Percentiles rank a stretch among this genome's conserved stretches.
Conservation (phyloP, 2,113 vertebrate species). For the Percopsis transmontana region DNA sequence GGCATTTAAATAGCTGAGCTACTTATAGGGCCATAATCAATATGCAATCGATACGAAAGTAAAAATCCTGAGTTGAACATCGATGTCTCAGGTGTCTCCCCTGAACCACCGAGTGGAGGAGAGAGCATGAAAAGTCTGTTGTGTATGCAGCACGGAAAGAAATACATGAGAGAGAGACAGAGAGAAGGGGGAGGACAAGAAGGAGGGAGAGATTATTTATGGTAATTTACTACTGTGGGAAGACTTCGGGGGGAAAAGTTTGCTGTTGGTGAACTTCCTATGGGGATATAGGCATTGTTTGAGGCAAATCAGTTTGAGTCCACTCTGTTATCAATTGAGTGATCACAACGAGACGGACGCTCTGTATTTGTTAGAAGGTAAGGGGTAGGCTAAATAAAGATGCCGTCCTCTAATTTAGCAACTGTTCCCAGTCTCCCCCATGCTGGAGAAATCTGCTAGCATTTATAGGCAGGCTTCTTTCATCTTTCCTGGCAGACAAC, state of each 20-base stretch:
- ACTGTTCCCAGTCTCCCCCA: conserved; percentile 48
- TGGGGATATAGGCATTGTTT: background rate
- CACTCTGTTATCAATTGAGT: conserved; percentile 21
- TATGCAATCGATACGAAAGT: conserved; percentile 50
- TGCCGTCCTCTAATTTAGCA: conserved; percentile 53
- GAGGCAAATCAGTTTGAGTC: background rate
- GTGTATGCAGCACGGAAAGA: conserved; percentile 43
- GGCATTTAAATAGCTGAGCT: conserved; percentile 41
- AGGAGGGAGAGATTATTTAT: conserved; percentile 23
- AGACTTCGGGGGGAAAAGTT: conserved; percentile 30
- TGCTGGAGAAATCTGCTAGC: conserved; percentile 69
- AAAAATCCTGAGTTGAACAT: conserved; percentile 52
- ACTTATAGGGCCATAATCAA: conserved; percentile 37
- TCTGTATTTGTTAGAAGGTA: conserved; percentile 28
- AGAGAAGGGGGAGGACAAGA: conserved; percentile 1
- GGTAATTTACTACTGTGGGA: conserved; percentile 29
- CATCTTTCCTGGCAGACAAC: conserved; percentile 58
- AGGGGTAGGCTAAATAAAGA: conserved; percentile 27
- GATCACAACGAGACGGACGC: conserved; percentile 21
- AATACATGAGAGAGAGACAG: conserved; percentile 26
- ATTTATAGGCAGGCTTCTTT: conserved; percentile 67
- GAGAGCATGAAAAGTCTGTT: conserved; percentile 31
- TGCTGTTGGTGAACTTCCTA: conserved; percentile 28
- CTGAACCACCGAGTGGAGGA: conserved; percentile 5
- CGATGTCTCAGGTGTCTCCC: conserved; percentile 23